Evolutionary conservation across 2,888 invertebrate species (phyloP).

Genomic region (Lithophane semibrunnea): DNA sequence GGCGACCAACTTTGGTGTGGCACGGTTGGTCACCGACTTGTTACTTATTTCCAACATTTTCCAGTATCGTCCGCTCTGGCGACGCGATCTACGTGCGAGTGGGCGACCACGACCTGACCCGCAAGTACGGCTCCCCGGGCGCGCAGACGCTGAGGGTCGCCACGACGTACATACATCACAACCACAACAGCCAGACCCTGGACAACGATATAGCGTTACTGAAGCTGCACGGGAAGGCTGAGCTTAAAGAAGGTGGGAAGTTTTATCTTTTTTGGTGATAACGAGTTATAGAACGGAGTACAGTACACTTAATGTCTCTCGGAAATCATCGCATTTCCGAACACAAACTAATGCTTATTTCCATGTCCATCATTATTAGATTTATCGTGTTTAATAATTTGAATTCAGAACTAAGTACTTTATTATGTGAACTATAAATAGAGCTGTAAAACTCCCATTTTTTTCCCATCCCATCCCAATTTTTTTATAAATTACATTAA

Average conservation of each 20-base stretch:
- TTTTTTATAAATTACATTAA: too few relatives aligned
- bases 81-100: conserved; percentile 98
- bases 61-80: conserved; percentile 97
- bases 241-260: conserved; percentile 94
- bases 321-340: too few relatives aligned
- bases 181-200: conserved; percentile 98
- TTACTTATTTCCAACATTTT: conserved; percentile 17
- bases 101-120: conserved; percentile 97
- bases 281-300: background rate
- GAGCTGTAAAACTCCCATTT: too few relatives aligned
- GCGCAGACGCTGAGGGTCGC: conserved; percentile 97
- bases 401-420: too few relatives aligned
- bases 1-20: too few relatives aligned
- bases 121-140: conserved; percentile 97
- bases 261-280: background rate
- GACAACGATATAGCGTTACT: conserved; percentile 98
- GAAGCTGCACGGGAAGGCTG: conserved; percentile 96
- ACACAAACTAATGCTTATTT: too few relatives aligned
- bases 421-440: too few relatives aligned
- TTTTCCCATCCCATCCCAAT: too few relatives aligned
- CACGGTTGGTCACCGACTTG: too few relatives aligned
- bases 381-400: too few relatives aligned
- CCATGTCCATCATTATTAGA: too few relatives aligned
- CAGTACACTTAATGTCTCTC: too few relatives aligned
- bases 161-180: conserved; percentile 98